Evolutionary conservation across 2,113 vertebrate genomes (phyloP).

Genomic region (Epinephelus cyanopodus): DNA sequence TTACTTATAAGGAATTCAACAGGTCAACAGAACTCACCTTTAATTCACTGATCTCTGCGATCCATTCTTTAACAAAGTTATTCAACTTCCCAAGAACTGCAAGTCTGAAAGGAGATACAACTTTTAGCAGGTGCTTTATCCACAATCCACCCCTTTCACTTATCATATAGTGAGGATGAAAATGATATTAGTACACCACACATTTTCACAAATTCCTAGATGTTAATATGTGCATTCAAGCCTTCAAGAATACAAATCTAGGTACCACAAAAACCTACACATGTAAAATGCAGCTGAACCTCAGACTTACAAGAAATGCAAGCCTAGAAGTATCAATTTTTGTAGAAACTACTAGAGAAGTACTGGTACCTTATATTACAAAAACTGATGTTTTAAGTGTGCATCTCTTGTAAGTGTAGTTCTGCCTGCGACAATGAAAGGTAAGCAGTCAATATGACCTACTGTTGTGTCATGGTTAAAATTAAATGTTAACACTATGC

Average conservation of each 20-base stretch:
- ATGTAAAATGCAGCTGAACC: not conserved
- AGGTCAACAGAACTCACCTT: constrained; percentile 86
- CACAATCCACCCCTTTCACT: not conserved
- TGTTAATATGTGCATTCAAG: no score
- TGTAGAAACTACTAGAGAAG: not conserved
- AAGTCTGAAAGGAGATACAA: constrained; percentile 84
- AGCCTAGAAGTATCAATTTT: not conserved
- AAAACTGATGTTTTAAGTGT: not conserved
- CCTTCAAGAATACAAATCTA: not conserved
- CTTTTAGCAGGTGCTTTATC: not conserved
- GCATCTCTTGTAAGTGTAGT: not conserved
- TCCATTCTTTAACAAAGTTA: constrained; percentile 96
- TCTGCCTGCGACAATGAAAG: not conserved
- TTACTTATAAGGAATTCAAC: no score
- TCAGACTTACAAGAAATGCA: not conserved
- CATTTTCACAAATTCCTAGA: not conserved
- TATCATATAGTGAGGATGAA: not conserved
- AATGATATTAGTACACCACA: not conserved
- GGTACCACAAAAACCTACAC: not conserved
- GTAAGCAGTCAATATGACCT: not conserved
- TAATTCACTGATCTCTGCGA: constrained; percentile 92
- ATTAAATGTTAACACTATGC: not conserved
- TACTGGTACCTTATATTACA: not conserved
- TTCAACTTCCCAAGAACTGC: constrained; percentile 94
- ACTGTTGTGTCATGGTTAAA: no score